These are phyloP conservation scores for Brachyopa scutellaris DNA, from an alignment of 2,888 invertebrate species.

Conservation along the genomic window DNA sequence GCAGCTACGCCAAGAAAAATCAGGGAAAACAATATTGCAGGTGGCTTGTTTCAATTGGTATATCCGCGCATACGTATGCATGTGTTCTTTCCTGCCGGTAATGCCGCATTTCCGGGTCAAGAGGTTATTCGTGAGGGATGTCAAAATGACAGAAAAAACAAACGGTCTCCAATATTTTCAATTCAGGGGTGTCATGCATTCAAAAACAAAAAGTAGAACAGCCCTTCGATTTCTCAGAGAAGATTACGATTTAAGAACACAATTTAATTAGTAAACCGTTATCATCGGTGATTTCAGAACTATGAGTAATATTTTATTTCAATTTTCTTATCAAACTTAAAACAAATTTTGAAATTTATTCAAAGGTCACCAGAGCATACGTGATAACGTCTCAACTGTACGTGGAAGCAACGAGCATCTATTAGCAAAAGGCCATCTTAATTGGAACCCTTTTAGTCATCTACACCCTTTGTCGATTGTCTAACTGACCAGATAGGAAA, in stretches of 20 bases:
- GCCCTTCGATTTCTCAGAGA: constrained; percentile 14
- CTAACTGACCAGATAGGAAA: neutral
- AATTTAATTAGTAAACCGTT: constrained; percentile 24
- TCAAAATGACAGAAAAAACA: constrained; percentile 10
- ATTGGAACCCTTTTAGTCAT: constrained; percentile 49
- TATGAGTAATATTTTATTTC: constrained; percentile 12
- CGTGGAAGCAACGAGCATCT: constrained; percentile 35
- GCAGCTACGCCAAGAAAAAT: constrained; percentile 37
- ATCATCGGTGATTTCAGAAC: neutral
- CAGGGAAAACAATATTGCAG: constrained; percentile 66
- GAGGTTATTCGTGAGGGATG: constrained; percentile 68
- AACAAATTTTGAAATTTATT: neutral
- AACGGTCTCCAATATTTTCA: constrained; percentile 27
- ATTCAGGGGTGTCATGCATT: constrained; percentile 30
- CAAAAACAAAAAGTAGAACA: constrained; percentile 14
- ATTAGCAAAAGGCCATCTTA: constrained; percentile 56
- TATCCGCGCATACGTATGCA: no score
- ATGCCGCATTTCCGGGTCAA: constrained; percentile 68
- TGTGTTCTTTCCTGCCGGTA: constrained; percentile 65
- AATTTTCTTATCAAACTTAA: constrained; percentile 9
- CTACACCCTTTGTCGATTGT: constrained; percentile 1
- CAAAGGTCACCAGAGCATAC: constrained; percentile 36
- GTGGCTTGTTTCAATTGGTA: constrained; percentile 62
- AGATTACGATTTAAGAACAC: constrained; percentile 24
- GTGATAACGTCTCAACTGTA: constrained; percentile 44